Base-by-base conservation (phyloP, 2,113 vertebrate species). In the Podocnemis expansa region DNA sequence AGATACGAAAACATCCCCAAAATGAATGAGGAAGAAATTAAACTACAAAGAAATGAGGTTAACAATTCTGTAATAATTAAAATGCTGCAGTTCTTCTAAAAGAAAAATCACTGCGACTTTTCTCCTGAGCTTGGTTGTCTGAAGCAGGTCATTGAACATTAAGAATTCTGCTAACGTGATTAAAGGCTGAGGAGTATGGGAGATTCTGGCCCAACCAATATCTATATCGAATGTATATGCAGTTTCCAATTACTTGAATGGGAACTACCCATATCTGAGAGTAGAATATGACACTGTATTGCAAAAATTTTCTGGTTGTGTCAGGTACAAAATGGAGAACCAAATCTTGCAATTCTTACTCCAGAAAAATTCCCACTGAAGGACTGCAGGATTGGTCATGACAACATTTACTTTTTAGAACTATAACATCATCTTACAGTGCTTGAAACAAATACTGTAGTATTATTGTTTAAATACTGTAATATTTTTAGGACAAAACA, bases 281-380 rank as follows among this genome's bases (percentile, higher is more conserved):
- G 10, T 51, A 82, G 45, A 4, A 84, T 78, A 34, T 84, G 5
- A 4, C 1, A 45, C 9, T 86, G 3, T 0, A 0, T 19, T 51
- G 22, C 78, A 88, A n/a, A 84, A 86, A 80, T 86, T 93, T 63
- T 24, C 55, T 92, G 45, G 12, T 91, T 91, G 73, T 70, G 31
- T n/a, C 67, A 8, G 19, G 73, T 70, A n/a, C n/a, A n/a, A n/a
- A n/a, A n/a, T 84, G 34, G 34, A 21, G 34, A 34, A 67, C 29
- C 34, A n/a, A 38, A n/a, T n/a, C 63, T 21, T 67, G 34, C 6
- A 73, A 7, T 76, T 84, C 5, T 76, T 85, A 6, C 83, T 81
- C 24, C 76, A 93, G 19, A 70, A 24, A 93, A 92, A 89, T 60
- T 82, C 43, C 43, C 34, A 92, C 90, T 78, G 34, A 55, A 73